Evolutionary conservation across 1,140 invertebrate species (phyloP).

Genomic region (Heterodera schachtii): DNA sequence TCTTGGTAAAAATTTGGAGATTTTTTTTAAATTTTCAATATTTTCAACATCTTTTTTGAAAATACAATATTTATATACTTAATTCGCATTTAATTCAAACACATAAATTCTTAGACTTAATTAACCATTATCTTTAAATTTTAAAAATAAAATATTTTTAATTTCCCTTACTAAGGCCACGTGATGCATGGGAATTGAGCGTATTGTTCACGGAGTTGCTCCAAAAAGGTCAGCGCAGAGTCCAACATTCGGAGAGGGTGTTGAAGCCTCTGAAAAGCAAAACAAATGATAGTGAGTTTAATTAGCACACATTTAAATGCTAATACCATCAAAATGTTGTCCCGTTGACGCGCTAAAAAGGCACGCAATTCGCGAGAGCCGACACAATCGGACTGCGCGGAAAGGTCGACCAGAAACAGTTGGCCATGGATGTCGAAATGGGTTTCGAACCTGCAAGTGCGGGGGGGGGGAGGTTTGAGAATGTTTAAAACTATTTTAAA

Average conservation of each 20-base stretch:
- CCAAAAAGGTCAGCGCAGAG: constrained; percentile 70
- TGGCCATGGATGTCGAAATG: constrained; percentile 71
- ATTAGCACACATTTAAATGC: constrained; percentile 4
- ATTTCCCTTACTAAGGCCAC: constrained; percentile 67
- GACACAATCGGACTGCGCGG: constrained; percentile 71
- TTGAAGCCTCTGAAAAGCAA: constrained; percentile 68
- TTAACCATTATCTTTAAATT: too few relatives aligned
- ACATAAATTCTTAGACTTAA: too few relatives aligned
- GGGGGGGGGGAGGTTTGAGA: too few relatives aligned
- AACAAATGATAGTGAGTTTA: neutral
- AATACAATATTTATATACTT: too few relatives aligned
- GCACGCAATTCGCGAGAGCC: constrained; percentile 71
- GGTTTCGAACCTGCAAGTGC: constrained; percentile 66
- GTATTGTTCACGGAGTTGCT: constrained; percentile 70
- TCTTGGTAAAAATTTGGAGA: too few relatives aligned
- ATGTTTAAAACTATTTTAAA: too few relatives aligned
- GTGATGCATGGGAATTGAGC: constrained; percentile 73
- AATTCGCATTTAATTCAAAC: too few relatives aligned
- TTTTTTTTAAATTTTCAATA: too few relatives aligned
- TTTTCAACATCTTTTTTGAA: too few relatives aligned
- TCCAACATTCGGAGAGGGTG: constrained; percentile 74
- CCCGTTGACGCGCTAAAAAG: constrained; percentile 67
- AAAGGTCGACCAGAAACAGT: constrained; percentile 71
- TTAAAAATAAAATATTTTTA: too few relatives aligned
- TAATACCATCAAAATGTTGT: constrained; percentile 51